Evolutionary conservation across 2,113 vertebrate species (phyloP), one percentile per base, ranked within the genome.

Genomic region (Melanocharis versteri): DNA sequence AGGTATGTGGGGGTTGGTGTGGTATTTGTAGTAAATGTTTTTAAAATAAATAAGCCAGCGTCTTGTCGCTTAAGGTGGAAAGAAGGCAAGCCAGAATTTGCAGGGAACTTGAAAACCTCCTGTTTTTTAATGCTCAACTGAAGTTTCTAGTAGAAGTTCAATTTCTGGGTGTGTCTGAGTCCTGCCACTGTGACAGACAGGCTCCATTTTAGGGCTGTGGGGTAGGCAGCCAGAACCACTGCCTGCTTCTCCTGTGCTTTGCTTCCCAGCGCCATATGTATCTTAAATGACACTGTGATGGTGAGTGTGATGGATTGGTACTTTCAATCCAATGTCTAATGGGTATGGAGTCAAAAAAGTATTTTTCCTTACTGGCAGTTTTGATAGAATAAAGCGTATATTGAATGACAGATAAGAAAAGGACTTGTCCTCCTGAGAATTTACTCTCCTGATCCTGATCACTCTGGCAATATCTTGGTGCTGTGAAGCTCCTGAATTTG

Each of bases 51-150:
- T 35, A 50, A 75, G 31, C 31, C n/a, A 45, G 15, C 60, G 27
- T 56, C 40, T 87, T 84, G n/a, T 64, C 33, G 40, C 37, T 71
- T 76, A 82, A 76, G 18, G 37, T 92, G 7, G 40, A 91, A 95
- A 68, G 65, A 84, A 91, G 57, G 15, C 68, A 94, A 90, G 44
- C 39, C 60, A 92, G 68, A 68, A 89, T 75, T 87, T 70, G 19
- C 64, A 83, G 30, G 16, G 33, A 81, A 47, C 72, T 90, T 73
- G 72, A 44, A 80, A 90, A 54, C 7, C 21, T 96, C 10, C 23
- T 3, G 0, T 0, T 62, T 92, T 69, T 58, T 48, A 81, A 82
- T 70, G 62, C 17, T 86, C 15, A 31, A 4, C 68, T 83, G 57
- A 54, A 70, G 19, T 58, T 61, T 50, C 33, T 66, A 22, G 40